A percentile compares a stretch with the other conserved stretches of the same genome.
phyloP scores from a whole-genome alignment of 1,140 invertebrate species.

The Nilaparvata lugens region DNA sequence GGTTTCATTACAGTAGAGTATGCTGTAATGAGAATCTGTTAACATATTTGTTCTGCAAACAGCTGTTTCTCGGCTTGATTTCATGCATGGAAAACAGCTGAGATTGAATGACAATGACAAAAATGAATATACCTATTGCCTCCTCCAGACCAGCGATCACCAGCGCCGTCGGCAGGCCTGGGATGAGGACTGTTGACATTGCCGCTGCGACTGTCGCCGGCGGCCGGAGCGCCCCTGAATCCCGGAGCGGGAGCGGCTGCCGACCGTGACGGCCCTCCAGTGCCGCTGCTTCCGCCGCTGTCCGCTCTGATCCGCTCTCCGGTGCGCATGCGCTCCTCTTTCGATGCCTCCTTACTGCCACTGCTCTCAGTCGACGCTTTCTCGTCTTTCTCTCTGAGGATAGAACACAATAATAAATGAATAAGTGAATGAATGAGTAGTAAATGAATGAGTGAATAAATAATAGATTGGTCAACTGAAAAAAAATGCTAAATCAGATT shows the following conservation, averaged over 20 bases:
- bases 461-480: neutral
- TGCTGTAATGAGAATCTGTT: constrained; percentile 13
- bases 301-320: constrained; percentile 5
- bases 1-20: neutral
- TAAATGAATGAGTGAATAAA: too few species aligned
- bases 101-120: too few species aligned
- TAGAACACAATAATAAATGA: neutral
- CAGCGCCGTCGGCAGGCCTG: constrained; percentile 13
- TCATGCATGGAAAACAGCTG: too few species aligned
- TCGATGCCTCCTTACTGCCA: constrained; percentile 14
- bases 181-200: constrained; percentile 7
- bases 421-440: neutral
- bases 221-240: neutral
- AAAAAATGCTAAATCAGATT: neutral
- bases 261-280: neutral
- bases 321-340: constrained; percentile 5
- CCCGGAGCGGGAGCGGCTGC: neutral
- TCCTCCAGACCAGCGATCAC: constrained; percentile 25
- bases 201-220: neutral
- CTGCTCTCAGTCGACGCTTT: constrained; percentile 3
- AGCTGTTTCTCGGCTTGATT: too few species aligned
- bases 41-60: too few species aligned
- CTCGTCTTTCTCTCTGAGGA: neutral
- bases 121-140: constrained; percentile 1
- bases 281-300: constrained; percentile 5